These are phyloP conservation scores for Toxotes chatareus DNA, from an alignment of 2,113 vertebrate species.

Conservation along the genomic window DNA sequence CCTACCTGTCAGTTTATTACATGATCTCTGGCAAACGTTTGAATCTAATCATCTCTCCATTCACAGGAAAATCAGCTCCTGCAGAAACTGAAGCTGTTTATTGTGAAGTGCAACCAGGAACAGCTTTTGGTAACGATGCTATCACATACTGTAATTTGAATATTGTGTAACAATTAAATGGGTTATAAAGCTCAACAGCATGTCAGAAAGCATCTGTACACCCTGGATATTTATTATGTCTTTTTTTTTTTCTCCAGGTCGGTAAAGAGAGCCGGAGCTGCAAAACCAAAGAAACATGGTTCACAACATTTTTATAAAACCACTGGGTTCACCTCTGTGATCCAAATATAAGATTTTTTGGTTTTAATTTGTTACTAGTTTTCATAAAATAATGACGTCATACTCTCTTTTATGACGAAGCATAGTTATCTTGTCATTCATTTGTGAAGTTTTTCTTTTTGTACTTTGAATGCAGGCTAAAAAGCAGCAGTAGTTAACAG, in stretches of 20 bases:
- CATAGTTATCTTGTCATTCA: too few species aligned
- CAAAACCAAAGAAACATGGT: neutral
- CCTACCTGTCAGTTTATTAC: neutral
- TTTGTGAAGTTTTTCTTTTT: too few species aligned
- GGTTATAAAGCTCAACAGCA: neutral
- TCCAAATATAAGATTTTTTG: too few species aligned
- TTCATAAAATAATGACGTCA: too few species aligned
- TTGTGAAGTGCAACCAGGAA: conserved; percentile 22
- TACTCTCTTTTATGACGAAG: too few species aligned
- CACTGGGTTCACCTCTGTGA: neutral
- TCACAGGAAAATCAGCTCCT: conserved; percentile 4
- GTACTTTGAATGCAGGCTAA: too few species aligned
- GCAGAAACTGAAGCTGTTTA: conserved; percentile 19
- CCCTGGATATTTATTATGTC: too few species aligned
- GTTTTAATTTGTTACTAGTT: too few species aligned
- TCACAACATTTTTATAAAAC: neutral
- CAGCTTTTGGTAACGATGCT: neutral
- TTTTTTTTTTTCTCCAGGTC: neutral
- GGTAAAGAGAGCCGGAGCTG: neutral
- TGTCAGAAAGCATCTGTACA: too few species aligned
- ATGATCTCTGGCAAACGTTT: neutral
- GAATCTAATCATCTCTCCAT: neutral
- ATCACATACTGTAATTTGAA: neutral
- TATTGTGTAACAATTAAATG: neutral
- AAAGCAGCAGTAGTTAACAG: too few species aligned